Conservation (phyloP, 2,888 invertebrate genomes). For the Xestia sexstrigata region DNA sequence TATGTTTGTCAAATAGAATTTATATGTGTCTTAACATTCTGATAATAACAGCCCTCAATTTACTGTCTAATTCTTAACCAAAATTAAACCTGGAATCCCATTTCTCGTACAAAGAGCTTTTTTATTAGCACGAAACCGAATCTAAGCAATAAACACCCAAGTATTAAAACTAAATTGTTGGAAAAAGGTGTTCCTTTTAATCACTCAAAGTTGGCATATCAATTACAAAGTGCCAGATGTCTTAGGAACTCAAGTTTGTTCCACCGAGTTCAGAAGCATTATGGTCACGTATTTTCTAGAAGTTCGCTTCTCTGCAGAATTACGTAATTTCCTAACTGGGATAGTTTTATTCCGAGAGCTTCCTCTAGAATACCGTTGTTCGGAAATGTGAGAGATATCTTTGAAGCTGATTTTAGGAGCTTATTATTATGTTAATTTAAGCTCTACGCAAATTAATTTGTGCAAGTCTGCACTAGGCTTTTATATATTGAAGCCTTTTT, state of each 20-base stretch:
- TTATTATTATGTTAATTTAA: not conserved
- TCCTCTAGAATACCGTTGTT: slow-evolving; percentile 40
- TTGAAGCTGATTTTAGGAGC: slow-evolving; percentile 8
- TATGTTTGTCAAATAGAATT: not conserved
- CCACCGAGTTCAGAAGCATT: slow-evolving; percentile 45
- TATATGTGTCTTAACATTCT: not conserved
- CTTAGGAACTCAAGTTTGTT: slow-evolving; percentile 57
- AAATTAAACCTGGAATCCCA: not conserved
- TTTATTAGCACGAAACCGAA: not conserved
- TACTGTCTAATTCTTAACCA: not conserved
- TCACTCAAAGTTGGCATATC: slow-evolving; percentile 63
- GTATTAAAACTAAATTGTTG: slow-evolving; percentile 27
- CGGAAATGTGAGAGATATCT: slow-evolving; percentile 37
- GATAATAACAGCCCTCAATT: too few species aligned
- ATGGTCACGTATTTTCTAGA: too few species aligned
- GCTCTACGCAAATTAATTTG: not conserved
- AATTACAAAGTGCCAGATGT: slow-evolving; percentile 65
- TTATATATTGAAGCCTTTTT: too few species aligned
- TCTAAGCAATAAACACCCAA: not conserved
- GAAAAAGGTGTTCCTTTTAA: slow-evolving; percentile 53
- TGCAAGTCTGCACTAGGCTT: too few species aligned
- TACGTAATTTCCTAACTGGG: slow-evolving; percentile 64
- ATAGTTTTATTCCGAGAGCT: slow-evolving; percentile 56
- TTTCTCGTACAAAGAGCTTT: not conserved
- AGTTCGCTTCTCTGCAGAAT: slow-evolving; percentile 62